Conservation (phyloP, 2,888 invertebrate genomes). For the Eilema sororculum region DNA sequence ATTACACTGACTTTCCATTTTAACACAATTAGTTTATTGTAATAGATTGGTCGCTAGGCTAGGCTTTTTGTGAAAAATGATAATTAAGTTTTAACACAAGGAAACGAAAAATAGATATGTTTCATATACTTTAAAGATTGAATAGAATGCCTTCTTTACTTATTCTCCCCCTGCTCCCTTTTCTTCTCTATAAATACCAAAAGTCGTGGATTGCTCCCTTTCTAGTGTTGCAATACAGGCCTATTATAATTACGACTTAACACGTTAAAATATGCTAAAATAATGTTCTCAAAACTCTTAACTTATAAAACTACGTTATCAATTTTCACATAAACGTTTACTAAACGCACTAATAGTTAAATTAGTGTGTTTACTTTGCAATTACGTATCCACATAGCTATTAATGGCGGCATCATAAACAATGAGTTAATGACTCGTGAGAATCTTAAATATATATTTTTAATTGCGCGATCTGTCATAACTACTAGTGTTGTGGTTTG, state of each 20-base stretch:
- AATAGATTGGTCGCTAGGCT: background rate
- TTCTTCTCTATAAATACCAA: background rate
- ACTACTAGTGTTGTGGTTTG: slow-evolving; percentile 28
- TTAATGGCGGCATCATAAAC: slow-evolving; percentile 31
- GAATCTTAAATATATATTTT: slow-evolving; percentile 28
- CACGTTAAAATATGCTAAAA: background rate
- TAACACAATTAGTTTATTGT: slow-evolving; percentile 7
- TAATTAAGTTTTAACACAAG: background rate
- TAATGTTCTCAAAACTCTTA: background rate
- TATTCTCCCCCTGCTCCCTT: background rate
- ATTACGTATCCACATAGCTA: slow-evolving; percentile 35
- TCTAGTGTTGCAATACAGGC: no score
- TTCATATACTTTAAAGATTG: background rate
- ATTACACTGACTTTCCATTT: slow-evolving; percentile 8
- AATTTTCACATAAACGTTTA: slow-evolving; percentile 10
- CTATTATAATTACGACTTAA: background rate
- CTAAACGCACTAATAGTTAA: slow-evolving; percentile 22
- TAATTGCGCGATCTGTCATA: slow-evolving; percentile 31
- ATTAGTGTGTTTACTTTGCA: slow-evolving; percentile 39
- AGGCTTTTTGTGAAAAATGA: background rate
- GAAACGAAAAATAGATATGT: background rate
- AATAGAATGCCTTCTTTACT: background rate
- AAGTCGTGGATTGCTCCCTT: no score
- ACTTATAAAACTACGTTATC: background rate
- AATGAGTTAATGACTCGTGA: slow-evolving; percentile 43